phyloP scores from a whole-genome alignment of 2,113 vertebrate genomes.

The Bothrops jararaca region DNA sequence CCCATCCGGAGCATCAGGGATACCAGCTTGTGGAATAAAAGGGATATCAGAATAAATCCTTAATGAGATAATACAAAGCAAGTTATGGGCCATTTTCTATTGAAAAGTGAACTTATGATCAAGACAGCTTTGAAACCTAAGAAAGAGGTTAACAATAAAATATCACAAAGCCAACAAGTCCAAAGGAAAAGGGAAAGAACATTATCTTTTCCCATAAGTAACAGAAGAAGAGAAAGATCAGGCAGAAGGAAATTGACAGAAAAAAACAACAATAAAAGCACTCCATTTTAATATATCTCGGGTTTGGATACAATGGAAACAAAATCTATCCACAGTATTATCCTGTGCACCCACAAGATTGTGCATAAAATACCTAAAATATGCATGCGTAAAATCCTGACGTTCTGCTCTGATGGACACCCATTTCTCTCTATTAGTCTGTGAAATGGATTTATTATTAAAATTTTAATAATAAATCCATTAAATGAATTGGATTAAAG shows the following conservation, averaged over 20 bases:
- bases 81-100: not conserved
- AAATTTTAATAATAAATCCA: not conserved
- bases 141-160: not conserved
- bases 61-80: not conserved
- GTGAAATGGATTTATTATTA: not conserved
- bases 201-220: not conserved
- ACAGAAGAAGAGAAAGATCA: not conserved
- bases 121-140: not conserved
- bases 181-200: not conserved
- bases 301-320: not conserved
- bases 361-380: not conserved
- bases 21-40: not conserved
- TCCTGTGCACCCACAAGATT: not conserved
- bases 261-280: not conserved
- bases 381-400: not conserved
- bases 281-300: not conserved
- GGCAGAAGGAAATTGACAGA: not conserved
- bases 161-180: not conserved
- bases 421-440: not conserved
- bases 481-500: not conserved
- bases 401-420: not conserved
- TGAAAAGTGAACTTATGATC: not conserved
- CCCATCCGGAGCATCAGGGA: not conserved
- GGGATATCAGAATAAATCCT: not conserved
- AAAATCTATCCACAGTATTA: not conserved